Conservation (phyloP, 2,113 vertebrate genomes). For the Sigmodon hispidus region DNA sequence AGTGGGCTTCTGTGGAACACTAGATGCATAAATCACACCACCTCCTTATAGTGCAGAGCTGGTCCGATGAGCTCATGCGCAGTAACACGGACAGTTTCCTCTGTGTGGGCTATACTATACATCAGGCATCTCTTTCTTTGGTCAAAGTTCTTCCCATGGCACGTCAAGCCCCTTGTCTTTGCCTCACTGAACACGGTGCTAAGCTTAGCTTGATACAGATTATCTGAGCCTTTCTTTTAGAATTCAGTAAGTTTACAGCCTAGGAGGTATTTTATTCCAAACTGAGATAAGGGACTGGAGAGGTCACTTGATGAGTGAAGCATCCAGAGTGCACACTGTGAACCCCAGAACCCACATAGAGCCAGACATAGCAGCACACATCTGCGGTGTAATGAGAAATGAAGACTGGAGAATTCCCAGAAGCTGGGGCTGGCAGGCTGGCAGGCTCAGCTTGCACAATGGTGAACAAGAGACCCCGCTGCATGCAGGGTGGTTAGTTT, state of each 20-base stretch:
- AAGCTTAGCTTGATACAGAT: not conserved
- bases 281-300: not conserved
- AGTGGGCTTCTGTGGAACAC: constrained; percentile 49
- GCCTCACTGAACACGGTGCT: not conserved
- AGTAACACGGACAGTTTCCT: not conserved
- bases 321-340: no score
- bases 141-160: not conserved
- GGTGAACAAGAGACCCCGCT: not conserved
- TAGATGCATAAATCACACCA: not conserved
- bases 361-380: not conserved
- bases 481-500: not conserved
- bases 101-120: not conserved
- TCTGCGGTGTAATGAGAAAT: not conserved
- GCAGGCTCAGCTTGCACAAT: no score
- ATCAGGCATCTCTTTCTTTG: not conserved
- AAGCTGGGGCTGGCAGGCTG: no score
- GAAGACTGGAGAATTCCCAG: not conserved
- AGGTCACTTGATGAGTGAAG: no score
- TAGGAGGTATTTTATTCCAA: constrained; percentile 51
- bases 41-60: not conserved
- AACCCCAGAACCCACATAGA: not conserved
- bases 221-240: not conserved
- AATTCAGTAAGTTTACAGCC: not conserved
- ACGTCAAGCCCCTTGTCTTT: not conserved
- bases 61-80: not conserved